Evolutionary conservation across 2,888 invertebrate species (phyloP), one percentile per base, ranked within the genome.

Genomic region (Hemaris fuciformis): DNA sequence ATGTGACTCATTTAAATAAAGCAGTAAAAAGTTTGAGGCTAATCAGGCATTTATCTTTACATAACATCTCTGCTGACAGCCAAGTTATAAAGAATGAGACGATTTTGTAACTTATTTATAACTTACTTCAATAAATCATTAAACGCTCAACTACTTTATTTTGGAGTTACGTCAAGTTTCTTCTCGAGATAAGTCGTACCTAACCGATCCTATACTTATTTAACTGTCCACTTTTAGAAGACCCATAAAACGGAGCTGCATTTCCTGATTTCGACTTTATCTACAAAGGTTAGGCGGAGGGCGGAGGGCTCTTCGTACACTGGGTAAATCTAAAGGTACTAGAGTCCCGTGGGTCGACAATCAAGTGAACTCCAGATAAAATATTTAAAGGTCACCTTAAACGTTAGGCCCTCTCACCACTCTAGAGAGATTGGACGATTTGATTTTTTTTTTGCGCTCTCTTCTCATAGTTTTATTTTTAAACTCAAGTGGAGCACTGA

Each of bases 341-440:
- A 77, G 80, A 83, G 83, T 80, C 80, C 80, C 85, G 81, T 83
- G 87, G 85, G 88, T 87, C 84, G 87, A 84, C 89, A 88, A 90
- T 90, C 88, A 87, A 85, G 81, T 81, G 78, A 82, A 85, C 85
- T 87, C 79, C 81, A 89, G 89, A 90, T 91, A 89, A 91, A 90
- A 89, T 90, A 90, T 89, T 89, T 89, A 88, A 86, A 90, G 89
- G 88, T 89, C 87, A 87, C 81, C 82, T 84, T 83, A 77, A 76
- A 72, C 68, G 75, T 75, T 75, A 76, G 82, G 76, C 77, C 79
- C 80, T 78, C 76, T 72, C 79, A 77, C 72, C 76, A 79, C 78
- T 84, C 73, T 78, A 77, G 78, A 78, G 75, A 74, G 76, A 78
- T 80, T 76, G 77, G 80, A 79, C 80, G 77, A 81, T 88, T 87